Evolutionary conservation across 2,113 vertebrate species (phyloP).

Genomic region (Symphodus melops): DNA sequence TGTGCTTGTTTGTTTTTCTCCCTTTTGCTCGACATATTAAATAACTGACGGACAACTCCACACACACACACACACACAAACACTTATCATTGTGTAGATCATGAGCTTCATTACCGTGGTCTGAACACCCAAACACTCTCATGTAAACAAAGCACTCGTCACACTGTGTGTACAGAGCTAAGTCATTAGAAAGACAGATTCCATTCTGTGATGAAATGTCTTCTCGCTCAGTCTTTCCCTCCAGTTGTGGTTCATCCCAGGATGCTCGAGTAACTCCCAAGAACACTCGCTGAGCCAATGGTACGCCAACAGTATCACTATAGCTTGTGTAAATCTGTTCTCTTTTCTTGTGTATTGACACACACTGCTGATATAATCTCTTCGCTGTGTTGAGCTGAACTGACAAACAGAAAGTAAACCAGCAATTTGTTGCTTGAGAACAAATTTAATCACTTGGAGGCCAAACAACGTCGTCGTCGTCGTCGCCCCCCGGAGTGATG

Average conservation of each 20-base stretch:
- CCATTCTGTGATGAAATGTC: background rate
- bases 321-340: background rate
- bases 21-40: no score
- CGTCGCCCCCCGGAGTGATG: background rate
- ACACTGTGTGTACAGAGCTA: background rate
- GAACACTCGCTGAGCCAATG: background rate
- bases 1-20: background rate
- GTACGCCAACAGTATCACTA: background rate
- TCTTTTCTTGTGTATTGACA: background rate
- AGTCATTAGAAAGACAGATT: constrained; percentile 19
- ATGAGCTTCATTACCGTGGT: constrained; percentile 6
- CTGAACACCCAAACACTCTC: background rate
- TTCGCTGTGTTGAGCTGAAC: constrained; percentile 12
- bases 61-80: constrained; percentile 2
- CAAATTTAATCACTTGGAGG: background rate
- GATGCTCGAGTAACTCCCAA: background rate
- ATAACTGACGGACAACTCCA: background rate
- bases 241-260: background rate
- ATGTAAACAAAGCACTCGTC: background rate
- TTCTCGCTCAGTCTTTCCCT: background rate
- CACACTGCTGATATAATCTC: background rate
- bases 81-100: background rate
- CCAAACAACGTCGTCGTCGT: background rate
- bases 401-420: background rate
- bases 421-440: constrained; percentile 24